Evolutionary conservation across 2,888 invertebrate genomes (phyloP), one percentile per base, ranked within the genome.

Genomic region (Brachypalpus laphriformis): DNA sequence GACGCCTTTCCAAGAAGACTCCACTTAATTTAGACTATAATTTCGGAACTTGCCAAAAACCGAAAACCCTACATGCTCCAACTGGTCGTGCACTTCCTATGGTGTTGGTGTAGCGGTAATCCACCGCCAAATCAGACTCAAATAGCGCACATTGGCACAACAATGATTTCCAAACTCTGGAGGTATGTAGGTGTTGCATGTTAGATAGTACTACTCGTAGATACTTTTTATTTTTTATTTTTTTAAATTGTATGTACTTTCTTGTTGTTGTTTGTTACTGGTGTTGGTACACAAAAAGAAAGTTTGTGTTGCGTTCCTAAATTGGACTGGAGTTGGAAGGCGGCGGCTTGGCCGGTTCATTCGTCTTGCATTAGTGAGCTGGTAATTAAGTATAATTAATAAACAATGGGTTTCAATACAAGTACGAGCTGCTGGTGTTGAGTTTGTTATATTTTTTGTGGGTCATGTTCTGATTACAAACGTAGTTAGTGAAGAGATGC

Each of bases 131-230:
- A 83, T 83, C 80, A 57, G 61, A 65, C 8, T 56, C 74, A 74
- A 74, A 68, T 80, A 83, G 72, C 74, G 20, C 63, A 56, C 83
- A 70, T 83, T 68, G 63, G 68, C 25, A 47, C 28, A 70, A 42
- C 71, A 40, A 81, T 85, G 85, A 75, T 85, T 71, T 85, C 70
- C 51, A 85, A 85, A 66, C 54, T 85, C 28, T 71, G 42, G 25
- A 85, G 85, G 57, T 34, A 85, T 81, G 85, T 85, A 80, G 80
- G 85, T 85, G 71, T 42, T 80, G 71, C 78, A 37, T 83, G 57
- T 3, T 28, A 37, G 37, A 34, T 34, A 34, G n/a, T n/a, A n/a
- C n/a, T n/a, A n/a, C n/a, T n/a, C n/a, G n/a, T n/a, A n/a, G n/a
- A n/a, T n/a, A n/a, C n/a, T n/a, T n/a, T n/a, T n/a, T n/a, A n/a